Evolutionary conservation across 2,888 invertebrate species (phyloP), one percentile per base, ranked within the genome.

Genomic region (Tenthredo livida): DNA sequence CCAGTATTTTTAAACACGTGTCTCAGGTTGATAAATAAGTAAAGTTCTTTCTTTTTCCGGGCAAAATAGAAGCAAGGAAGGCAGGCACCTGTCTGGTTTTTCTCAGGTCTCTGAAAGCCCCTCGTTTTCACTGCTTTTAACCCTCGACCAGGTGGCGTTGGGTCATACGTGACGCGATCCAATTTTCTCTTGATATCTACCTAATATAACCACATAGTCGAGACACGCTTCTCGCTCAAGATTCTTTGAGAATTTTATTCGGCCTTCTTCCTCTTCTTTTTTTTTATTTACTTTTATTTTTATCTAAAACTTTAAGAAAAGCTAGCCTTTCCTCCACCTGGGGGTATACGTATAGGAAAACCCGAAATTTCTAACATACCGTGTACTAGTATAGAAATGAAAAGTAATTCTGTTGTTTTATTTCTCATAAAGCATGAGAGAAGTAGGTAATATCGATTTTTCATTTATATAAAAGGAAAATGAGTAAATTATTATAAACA

Each of bases 101-200:
- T 58, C 50, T 80, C 58, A 29, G 21, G 40, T 58, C 58, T 80
- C 37, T 21, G 21, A 40, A 40, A 80, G 80, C 80, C 47, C 80
- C 61, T 37, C 61, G 80, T 80, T 80, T 61, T 58, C 37, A 58
- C 80, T 61, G 80, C 61, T 80, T 80, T 80, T 61, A 80, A 80
- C 80, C 80, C 80, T 61, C 80, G 80, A 61, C 80, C 61, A 61
- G 80, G 61, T 80, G 80, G 21, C 80, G 37, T 58, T 61, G 80
- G 61, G 80, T 80, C 80, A 80, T 80, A 80, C 80, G 80, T 80
- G 80, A 80, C 80, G 80, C 80, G 80, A 80, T 80, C 80, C 80
- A 80, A 80, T 80, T 80, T 80, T 80, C 80, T 80, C 61, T 58
- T 80, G 61, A 61, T 80, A 80, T 77, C 54, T 54, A 77, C 77